These are phyloP conservation scores for Hipparchia sbordonii DNA, from an alignment of 2,888 invertebrate species.

Conservation along the genomic window DNA sequence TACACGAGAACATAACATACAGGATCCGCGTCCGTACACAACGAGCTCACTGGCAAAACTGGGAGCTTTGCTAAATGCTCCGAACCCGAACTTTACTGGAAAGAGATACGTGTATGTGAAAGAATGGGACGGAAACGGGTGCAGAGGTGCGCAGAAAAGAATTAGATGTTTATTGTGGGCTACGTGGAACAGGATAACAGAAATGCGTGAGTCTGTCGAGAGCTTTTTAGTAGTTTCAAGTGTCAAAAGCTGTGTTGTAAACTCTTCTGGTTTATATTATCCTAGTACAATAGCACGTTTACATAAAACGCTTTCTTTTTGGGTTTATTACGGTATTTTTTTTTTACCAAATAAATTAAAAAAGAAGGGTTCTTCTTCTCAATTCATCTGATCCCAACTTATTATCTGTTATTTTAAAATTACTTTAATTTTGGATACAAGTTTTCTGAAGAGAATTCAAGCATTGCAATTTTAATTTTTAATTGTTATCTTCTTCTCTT, in stretches of 20 bases:
- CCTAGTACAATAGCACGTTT: conserved; percentile 38
- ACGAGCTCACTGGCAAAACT: conserved; percentile 70
- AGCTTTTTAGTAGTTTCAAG: conserved; percentile 64
- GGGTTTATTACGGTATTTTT: background rate
- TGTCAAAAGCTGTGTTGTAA: conserved; percentile 45
- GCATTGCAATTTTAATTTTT: no score
- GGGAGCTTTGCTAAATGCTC: conserved; percentile 59
- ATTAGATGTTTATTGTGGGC: conserved; percentile 80
- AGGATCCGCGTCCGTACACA: conserved; percentile 53
- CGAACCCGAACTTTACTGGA: conserved; percentile 59
- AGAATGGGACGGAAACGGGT: conserved; percentile 58
- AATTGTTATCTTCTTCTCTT: no score
- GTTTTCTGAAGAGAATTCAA: no score
- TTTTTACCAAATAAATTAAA: background rate
- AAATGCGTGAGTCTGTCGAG: conserved; percentile 55
- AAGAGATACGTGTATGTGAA: conserved; percentile 49
- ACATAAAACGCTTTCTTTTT: conserved; percentile 15
- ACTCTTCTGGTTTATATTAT: conserved; percentile 39
- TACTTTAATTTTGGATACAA: no score
- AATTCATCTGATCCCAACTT: no score
- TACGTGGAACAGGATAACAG: conserved; percentile 75
- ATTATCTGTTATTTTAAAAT: no score
- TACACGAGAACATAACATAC: conserved; percentile 38
- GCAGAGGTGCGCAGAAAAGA: conserved; percentile 81
- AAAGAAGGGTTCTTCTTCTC: background rate